These are phyloP conservation scores for Oligia strigilis DNA, from an alignment of 2,888 invertebrate genomes.

Conservation along the genomic window DNA sequence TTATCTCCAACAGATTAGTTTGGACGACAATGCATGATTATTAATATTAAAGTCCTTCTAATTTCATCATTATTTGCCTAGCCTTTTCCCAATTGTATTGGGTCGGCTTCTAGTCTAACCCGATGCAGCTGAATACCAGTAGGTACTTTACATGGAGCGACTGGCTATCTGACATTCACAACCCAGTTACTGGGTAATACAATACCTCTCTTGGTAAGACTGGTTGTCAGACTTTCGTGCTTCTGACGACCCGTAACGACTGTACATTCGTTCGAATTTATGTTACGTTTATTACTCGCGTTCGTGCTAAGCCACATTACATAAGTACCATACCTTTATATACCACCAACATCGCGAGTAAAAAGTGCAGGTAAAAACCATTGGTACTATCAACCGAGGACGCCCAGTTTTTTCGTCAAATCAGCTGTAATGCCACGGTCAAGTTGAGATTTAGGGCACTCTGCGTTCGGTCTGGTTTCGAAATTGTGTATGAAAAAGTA, in stretches of 20 bases:
- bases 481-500: slow-evolving; percentile 21
- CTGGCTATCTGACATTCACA: background rate
- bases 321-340: background rate
- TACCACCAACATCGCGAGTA: slow-evolving; percentile 34
- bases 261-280: background rate
- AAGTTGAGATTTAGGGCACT: slow-evolving; percentile 66
- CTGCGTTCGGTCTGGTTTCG: slow-evolving; percentile 50
- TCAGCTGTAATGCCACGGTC: slow-evolving; percentile 68
- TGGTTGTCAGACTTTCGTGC: background rate
- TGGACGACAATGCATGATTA: too few relatives aligned
- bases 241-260: background rate
- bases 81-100: background rate
- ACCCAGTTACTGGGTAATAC: background rate
- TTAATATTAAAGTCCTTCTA: background rate
- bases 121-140: background rate
- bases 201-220: background rate
- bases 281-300: background rate
- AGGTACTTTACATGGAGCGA: background rate
- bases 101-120: background rate
- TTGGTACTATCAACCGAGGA: slow-evolving; percentile 70
- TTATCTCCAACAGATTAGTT: too few relatives aligned
- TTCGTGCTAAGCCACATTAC: too few relatives aligned
- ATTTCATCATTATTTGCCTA: background rate
- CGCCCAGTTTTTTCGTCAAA: slow-evolving; percentile 71
- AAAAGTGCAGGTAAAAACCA: slow-evolving; percentile 64